These are phyloP conservation scores for Calliopsis andreniformis DNA, from an alignment of 1,140 invertebrate genomes.

Conservation along the genomic window DNA sequence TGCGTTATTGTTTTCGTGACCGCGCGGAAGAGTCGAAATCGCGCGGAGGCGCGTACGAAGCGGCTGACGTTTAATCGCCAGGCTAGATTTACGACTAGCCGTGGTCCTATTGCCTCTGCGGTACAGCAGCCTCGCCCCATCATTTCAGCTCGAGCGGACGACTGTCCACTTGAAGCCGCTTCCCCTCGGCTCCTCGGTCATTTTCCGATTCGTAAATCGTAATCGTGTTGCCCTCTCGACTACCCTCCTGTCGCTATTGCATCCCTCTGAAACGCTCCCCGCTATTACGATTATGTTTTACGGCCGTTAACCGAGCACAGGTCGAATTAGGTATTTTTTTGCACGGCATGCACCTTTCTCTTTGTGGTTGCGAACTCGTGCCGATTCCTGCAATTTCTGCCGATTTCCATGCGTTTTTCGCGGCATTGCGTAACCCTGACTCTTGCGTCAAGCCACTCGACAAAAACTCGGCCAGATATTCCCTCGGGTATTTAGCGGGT, in stretches of 20 bases:
- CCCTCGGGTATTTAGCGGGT: conserved; percentile 22
- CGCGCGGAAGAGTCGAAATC: conserved; percentile 59
- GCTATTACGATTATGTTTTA: conserved; percentile 8
- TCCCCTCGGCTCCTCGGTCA: not conserved
- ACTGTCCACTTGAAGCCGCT: conserved; percentile 59
- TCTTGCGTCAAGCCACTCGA: conserved; percentile 7
- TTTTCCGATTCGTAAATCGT: conserved; percentile 15
- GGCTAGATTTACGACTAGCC: conserved; percentile 72
- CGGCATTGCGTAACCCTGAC: conserved; percentile 9
- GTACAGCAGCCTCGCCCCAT: conserved; percentile 23
- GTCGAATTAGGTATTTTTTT: conserved; percentile 5
- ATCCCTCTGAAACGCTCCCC: not conserved
- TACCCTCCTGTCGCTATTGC: not conserved
- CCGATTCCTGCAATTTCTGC: not conserved
- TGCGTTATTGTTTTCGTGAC: conserved; percentile 66
- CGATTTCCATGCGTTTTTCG: conserved; percentile 39
- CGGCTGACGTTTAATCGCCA: conserved; percentile 73
- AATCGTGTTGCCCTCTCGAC: not conserved
- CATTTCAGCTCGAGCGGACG: conserved; percentile 43
- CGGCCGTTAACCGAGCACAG: not conserved
- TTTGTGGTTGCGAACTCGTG: conserved; percentile 29
- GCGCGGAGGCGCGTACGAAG: conserved; percentile 41
- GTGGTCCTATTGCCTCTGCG: conserved; percentile 48
- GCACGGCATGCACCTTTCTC: conserved; percentile 30
- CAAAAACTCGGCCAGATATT: conserved; percentile 28